Evolutionary conservation across 1,140 invertebrate genomes (phyloP), one percentile per base, ranked within the genome.

Genomic region (Caerostris extrusa): DNA sequence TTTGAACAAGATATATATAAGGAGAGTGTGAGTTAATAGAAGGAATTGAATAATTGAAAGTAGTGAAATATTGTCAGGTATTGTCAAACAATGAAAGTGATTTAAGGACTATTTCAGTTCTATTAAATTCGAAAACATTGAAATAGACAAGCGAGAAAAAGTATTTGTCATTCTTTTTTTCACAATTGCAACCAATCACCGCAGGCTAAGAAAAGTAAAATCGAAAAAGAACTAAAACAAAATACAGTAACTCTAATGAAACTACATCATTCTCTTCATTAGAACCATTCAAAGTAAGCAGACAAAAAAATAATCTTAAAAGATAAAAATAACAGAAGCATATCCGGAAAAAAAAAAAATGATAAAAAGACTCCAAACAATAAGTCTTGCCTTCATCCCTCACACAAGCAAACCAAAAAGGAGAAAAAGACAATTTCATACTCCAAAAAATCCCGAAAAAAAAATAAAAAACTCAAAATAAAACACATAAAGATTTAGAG

Each of bases 231-330:
- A 34, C 2, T 1, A 34, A 34, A 34, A 12, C 14, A 77, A 77
- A 77, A 77, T 34, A 34, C 34, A 77, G 12, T 7, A 19, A 50
- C 71, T 53, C 71, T 77, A 77, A 77, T 77, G 71, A 77, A 77
- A 77, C 71, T 53, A 77, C 71, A 77, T 77, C 71, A 77, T 53
- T 53, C 71, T 53, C 34, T 77, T 77, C 71, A 77, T 77, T 77
- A 77, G 71, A 77, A 12, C 34, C 19, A 77, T 77, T 77, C 71
- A 77, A 77, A 77, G 53, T 77, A 77, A 34, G 12, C 10, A 71
- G 3, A 77, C 10, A 77, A 77, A 77, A 77, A 77, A 77, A 71
- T 19, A 8, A 10, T 50, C 71, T 50, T 2, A 34, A 50, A 77
- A 10, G 7, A 53, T 50, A 77, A 77, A 53, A 8, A 71, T 0